Conservation (phyloP, 2,888 invertebrate genomes). For the Altica lythri region DNA sequence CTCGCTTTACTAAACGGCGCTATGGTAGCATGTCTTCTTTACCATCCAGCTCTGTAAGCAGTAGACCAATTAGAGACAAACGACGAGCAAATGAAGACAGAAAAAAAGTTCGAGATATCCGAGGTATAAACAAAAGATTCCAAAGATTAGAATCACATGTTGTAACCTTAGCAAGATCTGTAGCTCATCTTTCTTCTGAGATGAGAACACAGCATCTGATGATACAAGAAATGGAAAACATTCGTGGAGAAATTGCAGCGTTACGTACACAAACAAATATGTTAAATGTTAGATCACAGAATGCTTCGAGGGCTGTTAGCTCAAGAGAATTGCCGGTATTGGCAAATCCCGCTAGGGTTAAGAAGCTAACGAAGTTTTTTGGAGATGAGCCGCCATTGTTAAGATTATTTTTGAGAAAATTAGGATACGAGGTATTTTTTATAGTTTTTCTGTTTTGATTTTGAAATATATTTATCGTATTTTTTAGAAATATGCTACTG, state of each 20-base stretch:
- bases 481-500: slow-evolving; percentile 81
- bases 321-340: slow-evolving; percentile 71
- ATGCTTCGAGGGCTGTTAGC: slow-evolving; percentile 62
- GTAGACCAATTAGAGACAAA: slow-evolving; percentile 75
- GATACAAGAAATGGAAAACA: slow-evolving; percentile 88
- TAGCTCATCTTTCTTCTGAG: slow-evolving; percentile 89
- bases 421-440: slow-evolving; percentile 82
- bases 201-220: slow-evolving; percentile 88
- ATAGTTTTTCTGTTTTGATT: slow-evolving; percentile 47
- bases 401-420: slow-evolving; percentile 84
- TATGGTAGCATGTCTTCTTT: slow-evolving; percentile 84
- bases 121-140: slow-evolving; percentile 81
- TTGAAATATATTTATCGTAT: slow-evolving; percentile 20
- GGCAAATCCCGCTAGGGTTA: slow-evolving; percentile 85
- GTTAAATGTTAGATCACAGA: slow-evolving; percentile 68
- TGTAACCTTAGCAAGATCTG: slow-evolving; percentile 85
- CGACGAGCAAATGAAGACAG: slow-evolving; percentile 70
- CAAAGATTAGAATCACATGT: slow-evolving; percentile 89
- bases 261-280: slow-evolving; percentile 70
- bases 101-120: slow-evolving; percentile 70
- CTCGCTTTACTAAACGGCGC: slow-evolving; percentile 58
- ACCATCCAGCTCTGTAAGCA: slow-evolving; percentile 82
- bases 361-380: slow-evolving; percentile 90
- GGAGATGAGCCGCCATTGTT: slow-evolving; percentile 91
- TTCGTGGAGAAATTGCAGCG: slow-evolving; percentile 80